Base-by-base conservation (phyloP, 2,113 vertebrate genomes). In the Gulo gulo region DNA sequence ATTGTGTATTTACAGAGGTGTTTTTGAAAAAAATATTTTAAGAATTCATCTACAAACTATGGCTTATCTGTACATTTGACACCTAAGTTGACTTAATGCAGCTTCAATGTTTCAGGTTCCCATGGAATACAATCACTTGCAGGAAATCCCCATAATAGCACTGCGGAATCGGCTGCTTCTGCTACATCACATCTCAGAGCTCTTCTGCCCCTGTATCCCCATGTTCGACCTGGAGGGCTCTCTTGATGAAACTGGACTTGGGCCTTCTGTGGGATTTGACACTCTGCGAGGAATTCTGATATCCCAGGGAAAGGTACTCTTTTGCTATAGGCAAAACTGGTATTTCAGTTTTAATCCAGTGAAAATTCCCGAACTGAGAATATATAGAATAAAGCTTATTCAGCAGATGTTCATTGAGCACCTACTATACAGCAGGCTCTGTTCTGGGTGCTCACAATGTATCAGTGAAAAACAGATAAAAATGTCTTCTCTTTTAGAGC, bases 71-170 rank as follows among this genome's bases (percentile, higher is more conserved):
- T 50, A 20, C 31, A 1, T 59, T 34, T 76, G 78, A 8, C 5
- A 0, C 14, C 15, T 20, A 8, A 13, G 20, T 34, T 47, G 61
- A 59, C 63, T n/a, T 26, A 69, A 42, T 11, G 1, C 16, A 2
- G 10, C 63, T 26, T 21, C 18, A 7, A 2, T 61, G 23, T 98
- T 42, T 0, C 91, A 99, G 99, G 99, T 99, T 95, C 99, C 99
- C 86, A 99, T 99, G 99, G 99, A 99, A 98, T 99, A 99, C 98
- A 99, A 99, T 96, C 99, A 99, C 97, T 98, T 99, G 45, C 99
- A 99, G 97, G 99, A 99, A 98, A 99, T 99, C 94, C 99, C 99
- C 36, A 99, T 99, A 31, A 99, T 99, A 95, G 99, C 99, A 1
- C 98, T 99, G 98, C 99, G 99, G 95, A 99, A 99, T 98, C 98